Percentiles rank a stretch among this genome's conserved stretches.
Evolutionary conservation across 2,888 invertebrate species (phyloP).

Genomic region (Catocala nupta): DNA sequence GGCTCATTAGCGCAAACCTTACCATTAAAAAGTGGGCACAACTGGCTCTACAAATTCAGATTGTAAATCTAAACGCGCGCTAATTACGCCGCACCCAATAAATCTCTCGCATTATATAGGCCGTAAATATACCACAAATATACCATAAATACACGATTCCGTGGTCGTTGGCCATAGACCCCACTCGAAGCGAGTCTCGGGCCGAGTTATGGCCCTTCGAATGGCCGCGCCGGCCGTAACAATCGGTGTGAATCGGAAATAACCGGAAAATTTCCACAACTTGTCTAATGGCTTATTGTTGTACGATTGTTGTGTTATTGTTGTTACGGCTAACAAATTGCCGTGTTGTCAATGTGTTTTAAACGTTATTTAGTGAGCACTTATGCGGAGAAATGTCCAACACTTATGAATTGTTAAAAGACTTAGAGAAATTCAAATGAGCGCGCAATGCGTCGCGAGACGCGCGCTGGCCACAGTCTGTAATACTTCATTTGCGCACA

Average conservation of each 20-base stretch:
- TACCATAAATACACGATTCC: constrained; percentile 75
- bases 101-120: constrained; percentile 79
- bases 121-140: constrained; percentile 79
- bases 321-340: constrained; percentile 69
- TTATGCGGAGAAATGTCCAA: constrained; percentile 51
- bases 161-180: constrained; percentile 81
- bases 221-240: constrained; percentile 75
- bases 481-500: constrained; percentile 41
- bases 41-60: constrained; percentile 58
- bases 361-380: constrained; percentile 67
- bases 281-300: constrained; percentile 86
- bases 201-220: constrained; percentile 76
- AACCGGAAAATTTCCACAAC: constrained; percentile 85
- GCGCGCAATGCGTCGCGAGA: constrained; percentile 4
- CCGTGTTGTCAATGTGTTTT: constrained; percentile 70
- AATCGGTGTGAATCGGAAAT: constrained; percentile 85
- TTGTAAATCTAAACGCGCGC: constrained; percentile 75
- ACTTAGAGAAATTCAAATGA: constrained; percentile 39
- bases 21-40: constrained; percentile 58
- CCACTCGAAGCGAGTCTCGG: constrained; percentile 76
- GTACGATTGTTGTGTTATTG: constrained; percentile 71
- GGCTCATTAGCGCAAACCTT: constrained; percentile 66
- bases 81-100: constrained; percentile 81
- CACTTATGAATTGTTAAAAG: constrained; percentile 48
- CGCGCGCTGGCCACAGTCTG: constrained; percentile 9